Base-by-base conservation (phyloP, 2,113 vertebrate genomes). In the Excalfactoria chinensis region DNA sequence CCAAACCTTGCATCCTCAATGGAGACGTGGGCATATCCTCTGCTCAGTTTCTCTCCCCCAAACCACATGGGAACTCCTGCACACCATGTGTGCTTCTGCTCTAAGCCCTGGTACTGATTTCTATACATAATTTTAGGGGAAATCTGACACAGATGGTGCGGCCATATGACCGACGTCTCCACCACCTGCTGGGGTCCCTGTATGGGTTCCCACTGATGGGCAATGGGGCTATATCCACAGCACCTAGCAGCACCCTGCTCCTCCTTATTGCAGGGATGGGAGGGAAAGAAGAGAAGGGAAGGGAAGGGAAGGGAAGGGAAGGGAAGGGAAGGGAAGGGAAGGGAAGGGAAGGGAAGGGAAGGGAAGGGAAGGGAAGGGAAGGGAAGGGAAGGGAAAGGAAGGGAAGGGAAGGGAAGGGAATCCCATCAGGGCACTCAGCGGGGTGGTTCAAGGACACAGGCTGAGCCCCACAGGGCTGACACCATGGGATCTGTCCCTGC, bases 361-460 rank as follows among this genome's bases (percentile, higher is more conserved):
- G 16, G 14, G 28, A 17, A 6, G 9, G 53, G 28, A 32, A 32
- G 15, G 28, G 53, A 28, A 16, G 37, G 51, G 32, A 17, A 17
- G 10, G 22, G 59, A 21, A 37, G 11, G 17, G 18, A 11, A 11
- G 10, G 55, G 14, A 25, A 16, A 13, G 59, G 59, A 26, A 63
- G 15, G 15, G 28, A 17, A 16, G 9, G 23, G 30, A 18, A 32
- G 30, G 55, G 32, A 19, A 41, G 18, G 62, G 18, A 30, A 41
- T 11, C 18, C 55, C 32, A 56, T n/a, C 32, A n/a, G 19, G 55
- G 55, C 32, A 20, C 18, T 41, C 60, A 13, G 77, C 37, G 59
- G 20, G 6, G 3, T 0, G 2, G 43, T 6, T 40, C 1, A 2
- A 55, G 64, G 23, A 60, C 23, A 32, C 14, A 1, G 0, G 53